Evolutionary conservation across 1,140 invertebrate genomes (phyloP).

Genomic region (Campoletis sonorensis): DNA sequence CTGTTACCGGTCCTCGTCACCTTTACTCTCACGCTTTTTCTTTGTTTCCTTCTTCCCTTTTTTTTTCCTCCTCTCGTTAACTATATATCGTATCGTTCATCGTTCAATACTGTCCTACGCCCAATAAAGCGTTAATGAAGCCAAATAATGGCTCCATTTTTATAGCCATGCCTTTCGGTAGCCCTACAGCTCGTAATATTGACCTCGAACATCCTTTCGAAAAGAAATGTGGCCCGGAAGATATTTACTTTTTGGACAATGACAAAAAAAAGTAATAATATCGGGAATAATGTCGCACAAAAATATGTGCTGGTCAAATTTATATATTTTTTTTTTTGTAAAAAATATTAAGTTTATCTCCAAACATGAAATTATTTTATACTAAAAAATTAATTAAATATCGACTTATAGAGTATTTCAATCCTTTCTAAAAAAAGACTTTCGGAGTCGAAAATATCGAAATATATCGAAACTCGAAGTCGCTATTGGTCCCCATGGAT

Average conservation of each 20-base stretch:
- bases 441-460: too few relatives aligned
- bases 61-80: conserved; percentile 8
- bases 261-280: too few relatives aligned
- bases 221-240: neutral
- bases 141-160: conserved; percentile 43
- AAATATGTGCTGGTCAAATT: too few relatives aligned
- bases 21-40: neutral
- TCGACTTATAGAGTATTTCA: too few relatives aligned
- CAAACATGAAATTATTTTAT: too few relatives aligned
- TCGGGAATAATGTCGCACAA: neutral
- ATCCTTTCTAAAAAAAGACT: too few relatives aligned
- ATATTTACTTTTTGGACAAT: neutral
- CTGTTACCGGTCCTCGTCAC: neutral
- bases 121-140: conserved; percentile 43
- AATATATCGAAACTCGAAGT: too few relatives aligned
- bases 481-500: too few relatives aligned
- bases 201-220: neutral
- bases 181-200: conserved; percentile 36
- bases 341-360: too few relatives aligned
- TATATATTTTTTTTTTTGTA: too few relatives aligned
- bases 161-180: neutral
- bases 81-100: neutral
- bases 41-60: too few relatives aligned
- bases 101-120: conserved; percentile 20
- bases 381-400: too few relatives aligned